A percentile compares a stretch with the other conserved stretches of the same genome.
These are phyloP conservation scores for Hemicentrotus pulcherrimus DNA, from an alignment of 35 echinoderm and acorn worm species.

Conservation along the genomic window DNA sequence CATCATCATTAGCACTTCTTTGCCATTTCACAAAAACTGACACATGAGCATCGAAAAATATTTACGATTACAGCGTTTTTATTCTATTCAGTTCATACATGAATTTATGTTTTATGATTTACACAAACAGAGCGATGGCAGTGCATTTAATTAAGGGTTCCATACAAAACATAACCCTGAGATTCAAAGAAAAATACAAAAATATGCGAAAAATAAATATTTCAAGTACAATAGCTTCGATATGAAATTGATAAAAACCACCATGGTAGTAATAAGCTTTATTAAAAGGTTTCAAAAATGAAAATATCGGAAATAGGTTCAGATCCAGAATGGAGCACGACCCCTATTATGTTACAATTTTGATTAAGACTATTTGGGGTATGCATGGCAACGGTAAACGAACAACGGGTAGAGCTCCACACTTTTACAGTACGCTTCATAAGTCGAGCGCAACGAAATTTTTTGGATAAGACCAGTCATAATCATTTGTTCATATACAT, in stretches of 20 bases:
- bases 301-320: not conserved
- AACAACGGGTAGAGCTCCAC: not conserved
- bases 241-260: not conserved
- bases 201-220: constrained; percentile 15
- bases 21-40: not conserved
- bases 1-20: not conserved
- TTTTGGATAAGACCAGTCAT: not conserved
- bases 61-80: constrained; percentile 27
- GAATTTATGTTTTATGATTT: not conserved
- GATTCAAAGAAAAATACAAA: constrained; percentile 40
- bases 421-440: not conserved
- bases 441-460: not conserved
- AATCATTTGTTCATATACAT: not conserved
- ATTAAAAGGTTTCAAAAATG: not conserved
- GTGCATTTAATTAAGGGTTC: not conserved
- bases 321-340: not conserved
- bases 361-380: no score
- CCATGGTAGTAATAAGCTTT: not conserved
- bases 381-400: not conserved
- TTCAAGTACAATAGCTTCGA: not conserved
- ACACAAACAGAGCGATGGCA: not conserved
- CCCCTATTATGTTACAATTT: not conserved
- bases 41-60: not conserved
- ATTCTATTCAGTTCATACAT: not conserved
- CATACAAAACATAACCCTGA: constrained; percentile 38